Evolutionary conservation across 2,797 vertebrate species (phyloP).

Genomic region (Scolopax bukidnonensis): DNA sequence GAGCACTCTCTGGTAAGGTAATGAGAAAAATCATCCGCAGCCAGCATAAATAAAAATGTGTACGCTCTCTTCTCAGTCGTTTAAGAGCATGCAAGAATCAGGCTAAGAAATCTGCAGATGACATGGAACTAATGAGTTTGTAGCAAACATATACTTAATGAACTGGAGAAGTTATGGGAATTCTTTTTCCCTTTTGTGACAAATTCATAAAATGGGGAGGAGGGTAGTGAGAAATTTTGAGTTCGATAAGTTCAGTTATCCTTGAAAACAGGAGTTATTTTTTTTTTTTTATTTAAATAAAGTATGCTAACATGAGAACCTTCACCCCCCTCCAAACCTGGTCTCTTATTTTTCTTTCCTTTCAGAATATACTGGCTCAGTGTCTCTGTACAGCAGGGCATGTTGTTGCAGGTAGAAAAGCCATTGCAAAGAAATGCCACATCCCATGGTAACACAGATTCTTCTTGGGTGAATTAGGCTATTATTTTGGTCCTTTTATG

Average conservation of each 20-base stretch:
- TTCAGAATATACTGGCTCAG: not conserved
- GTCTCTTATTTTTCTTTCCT: not conserved
- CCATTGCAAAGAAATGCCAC: not conserved
- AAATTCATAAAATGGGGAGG: not conserved
- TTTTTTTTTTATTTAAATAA: not conserved
- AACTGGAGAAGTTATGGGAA: not conserved
- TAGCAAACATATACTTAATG: not conserved
- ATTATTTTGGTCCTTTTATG: not conserved
- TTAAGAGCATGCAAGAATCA: not conserved
- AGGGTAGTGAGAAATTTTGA: not conserved
- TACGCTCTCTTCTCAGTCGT: rapidly evolving
- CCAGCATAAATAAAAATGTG: not conserved
- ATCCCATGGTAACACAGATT: not conserved
- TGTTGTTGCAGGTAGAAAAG: rapidly evolving
- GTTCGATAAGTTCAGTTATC: not conserved
- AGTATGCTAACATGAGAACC: rapidly evolving
- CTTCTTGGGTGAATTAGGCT: not conserved
- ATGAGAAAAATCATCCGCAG: not conserved
- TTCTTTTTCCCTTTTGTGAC: rapidly evolving
- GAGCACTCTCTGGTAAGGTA: rapidly evolving
- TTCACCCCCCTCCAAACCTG: not conserved
- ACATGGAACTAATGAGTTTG: not conserved
- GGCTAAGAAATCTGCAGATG: not conserved
- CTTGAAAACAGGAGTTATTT: not conserved
- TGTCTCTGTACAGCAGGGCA: not conserved